Evolutionary conservation across 2,888 invertebrate genomes (phyloP), one percentile per base, ranked within the genome.

Genomic region (Agriopis leucophaearia): DNA sequence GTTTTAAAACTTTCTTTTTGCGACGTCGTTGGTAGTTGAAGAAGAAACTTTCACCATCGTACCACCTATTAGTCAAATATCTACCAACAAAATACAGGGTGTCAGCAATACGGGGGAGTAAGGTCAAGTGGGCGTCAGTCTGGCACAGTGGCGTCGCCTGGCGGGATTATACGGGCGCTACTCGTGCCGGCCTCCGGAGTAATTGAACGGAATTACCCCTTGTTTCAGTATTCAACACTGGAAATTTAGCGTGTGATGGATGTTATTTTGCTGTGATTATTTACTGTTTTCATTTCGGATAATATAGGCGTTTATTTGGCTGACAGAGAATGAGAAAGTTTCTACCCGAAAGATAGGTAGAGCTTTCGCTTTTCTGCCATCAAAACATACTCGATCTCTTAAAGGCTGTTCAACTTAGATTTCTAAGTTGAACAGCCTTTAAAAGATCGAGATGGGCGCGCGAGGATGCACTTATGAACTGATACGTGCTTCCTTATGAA

Each of bases 51-150:
- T n/a, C 13, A 48, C 12, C 48, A 15, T 15, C 15, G 10, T 38
- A 55, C 38, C 54, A 35, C 27, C 36, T 54, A n/a, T 54, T 47
- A 8, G 18, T 59, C 45, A 52, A 54, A 54, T 54, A 54, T 54
- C 16, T 54, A 42, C 38, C 45, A 58, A 59, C 61, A 48, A 57
- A 69, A 57, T 67, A 63, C 61, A 65, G 69, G 69, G 65, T 67
- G 64, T 52, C 27, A 61, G 55, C 27, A 51, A 56, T 47, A 18
- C 8, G 42, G 38, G 69, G 54, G 45, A 54, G 58, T 44, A 62
- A 68, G 68, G 68, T 68, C 68, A 60, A 54, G 70, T 69, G 66
- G 73, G 70, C 54, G 68, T 58, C 51, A 42, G 72, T 56, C 73
- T 66, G 70, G 64, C 69, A 54, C 64, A 42, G 40, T 47, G 64